A percentile compares a stretch with the other conserved stretches of the same genome.
Evolutionary conservation across 2,888 invertebrate species (phyloP).

Genomic region (Itoplectis maculator): DNA sequence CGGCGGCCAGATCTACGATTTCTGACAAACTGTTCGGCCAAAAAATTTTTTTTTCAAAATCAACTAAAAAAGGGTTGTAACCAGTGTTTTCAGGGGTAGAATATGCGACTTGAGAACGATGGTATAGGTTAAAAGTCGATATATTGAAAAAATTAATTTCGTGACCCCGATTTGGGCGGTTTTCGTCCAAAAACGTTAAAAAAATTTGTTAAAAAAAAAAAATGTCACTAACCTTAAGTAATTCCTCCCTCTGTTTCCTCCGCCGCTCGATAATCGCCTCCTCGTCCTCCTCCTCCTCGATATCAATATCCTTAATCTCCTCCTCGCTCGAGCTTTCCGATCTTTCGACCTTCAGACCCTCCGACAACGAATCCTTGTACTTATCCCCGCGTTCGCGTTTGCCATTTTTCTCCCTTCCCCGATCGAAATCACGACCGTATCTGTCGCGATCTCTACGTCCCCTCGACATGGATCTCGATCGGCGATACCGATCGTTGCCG

Average conservation of each 20-base stretch:
- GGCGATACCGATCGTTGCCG: conserved; percentile 78
- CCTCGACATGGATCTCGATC: conserved; percentile 78
- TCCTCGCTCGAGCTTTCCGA: conserved; percentile 90
- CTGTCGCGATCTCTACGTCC: conserved; percentile 81
- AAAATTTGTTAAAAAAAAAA: no score
- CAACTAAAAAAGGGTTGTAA: no score
- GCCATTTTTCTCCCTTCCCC: conserved; percentile 83
- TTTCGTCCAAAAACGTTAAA: no score
- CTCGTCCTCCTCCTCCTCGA: conserved; percentile 96
- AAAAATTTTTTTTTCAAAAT: no score
- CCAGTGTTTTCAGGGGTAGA: no score
- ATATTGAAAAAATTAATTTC: no score
- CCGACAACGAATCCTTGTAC: conserved; percentile 90
- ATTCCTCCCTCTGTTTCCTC: conserved; percentile 94
- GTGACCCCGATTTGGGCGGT: no score
- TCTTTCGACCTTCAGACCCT: conserved; percentile 89
- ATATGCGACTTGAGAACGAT: no score
- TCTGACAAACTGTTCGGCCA: no score
- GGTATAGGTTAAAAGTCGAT: no score
- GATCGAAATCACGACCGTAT: conserved; percentile 82
- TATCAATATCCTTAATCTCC: conserved; percentile 89
- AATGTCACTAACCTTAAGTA: conserved; percentile 88
- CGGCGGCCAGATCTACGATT: no score
- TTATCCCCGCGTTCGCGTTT: conserved; percentile 86
- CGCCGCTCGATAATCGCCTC: conserved; percentile 96